These are phyloP conservation scores for Merodon equestris DNA, from an alignment of 2,888 invertebrate genomes.

Conservation along the genomic window DNA sequence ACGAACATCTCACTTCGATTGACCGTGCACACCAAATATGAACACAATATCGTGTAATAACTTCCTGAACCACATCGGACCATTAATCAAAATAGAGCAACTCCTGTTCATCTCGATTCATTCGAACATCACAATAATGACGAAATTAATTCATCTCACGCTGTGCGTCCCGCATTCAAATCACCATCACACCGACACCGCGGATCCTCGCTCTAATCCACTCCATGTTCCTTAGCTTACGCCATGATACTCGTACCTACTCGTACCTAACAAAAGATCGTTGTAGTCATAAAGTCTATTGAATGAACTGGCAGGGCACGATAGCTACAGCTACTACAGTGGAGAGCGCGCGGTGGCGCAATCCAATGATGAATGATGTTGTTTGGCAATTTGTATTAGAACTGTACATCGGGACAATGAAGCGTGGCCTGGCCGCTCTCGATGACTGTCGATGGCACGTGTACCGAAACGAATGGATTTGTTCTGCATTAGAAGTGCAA, in stretches of 20 bases:
- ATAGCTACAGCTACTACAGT: too few species aligned
- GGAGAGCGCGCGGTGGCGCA: slow-evolving; percentile 3
- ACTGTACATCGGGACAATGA: slow-evolving; percentile 28
- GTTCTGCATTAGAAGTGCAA: slow-evolving; percentile 56
- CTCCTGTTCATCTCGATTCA: slow-evolving; percentile 31
- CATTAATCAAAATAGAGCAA: slow-evolving; percentile 42
- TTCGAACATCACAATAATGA: slow-evolving; percentile 15
- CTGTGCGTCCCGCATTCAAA: slow-evolving; percentile 49
- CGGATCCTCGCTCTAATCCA: too few species aligned
- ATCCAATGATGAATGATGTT: slow-evolving; percentile 53
- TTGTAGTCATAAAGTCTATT: too few species aligned
- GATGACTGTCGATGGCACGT: not conserved
- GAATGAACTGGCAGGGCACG: too few species aligned
- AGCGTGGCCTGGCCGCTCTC: not conserved
- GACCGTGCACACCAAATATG: not conserved
- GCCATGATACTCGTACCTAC: slow-evolving; percentile 5
- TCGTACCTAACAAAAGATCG: slow-evolving; percentile 21
- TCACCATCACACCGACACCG: slow-evolving; percentile 22
- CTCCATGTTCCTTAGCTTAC: slow-evolving; percentile 28
- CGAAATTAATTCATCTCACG: slow-evolving; percentile 53
- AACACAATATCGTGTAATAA: slow-evolving; percentile 6
- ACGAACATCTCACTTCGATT: too few species aligned
- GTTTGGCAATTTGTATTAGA: slow-evolving; percentile 43
- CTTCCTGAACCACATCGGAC: slow-evolving; percentile 29
- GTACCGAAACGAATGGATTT: slow-evolving; percentile 8